These are phyloP conservation scores for Leptoteleia sp. DNA, from an alignment of 1,140 invertebrate genomes.

Conservation along the genomic window DNA sequence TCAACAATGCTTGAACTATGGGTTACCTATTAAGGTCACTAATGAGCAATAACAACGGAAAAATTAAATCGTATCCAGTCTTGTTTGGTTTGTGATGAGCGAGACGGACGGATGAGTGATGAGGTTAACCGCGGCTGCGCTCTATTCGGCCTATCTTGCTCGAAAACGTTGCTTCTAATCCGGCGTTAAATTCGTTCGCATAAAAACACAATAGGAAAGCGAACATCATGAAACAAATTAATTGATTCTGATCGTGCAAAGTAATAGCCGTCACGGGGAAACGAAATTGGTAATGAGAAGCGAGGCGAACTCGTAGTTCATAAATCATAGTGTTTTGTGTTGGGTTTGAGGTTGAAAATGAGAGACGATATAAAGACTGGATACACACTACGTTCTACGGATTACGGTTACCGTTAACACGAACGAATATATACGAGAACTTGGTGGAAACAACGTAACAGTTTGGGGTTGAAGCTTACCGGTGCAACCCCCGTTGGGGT, in stretches of 20 bases:
- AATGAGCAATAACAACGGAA: slow-evolving; percentile 69
- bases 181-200: slow-evolving; percentile 1
- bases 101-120: not conserved
- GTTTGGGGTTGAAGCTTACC: slow-evolving; percentile 80
- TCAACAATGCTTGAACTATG: slow-evolving; percentile 73
- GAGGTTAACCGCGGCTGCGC: not conserved
- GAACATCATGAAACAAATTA: slow-evolving; percentile 13
- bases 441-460: slow-evolving; percentile 77
- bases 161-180: not conserved
- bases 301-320: slow-evolving; percentile 9
- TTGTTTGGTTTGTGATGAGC: slow-evolving; percentile 26
- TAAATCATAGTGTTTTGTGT: slow-evolving; percentile 50
- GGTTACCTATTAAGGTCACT: slow-evolving; percentile 70
- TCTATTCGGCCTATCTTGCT: slow-evolving; percentile 9
- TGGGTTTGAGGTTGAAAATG: slow-evolving; percentile 49
- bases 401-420: slow-evolving; percentile 74
- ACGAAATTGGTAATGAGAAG: slow-evolving; percentile 26
- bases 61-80: slow-evolving; percentile 71
- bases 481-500: slow-evolving; percentile 80
- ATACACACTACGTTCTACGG: slow-evolving; percentile 78
- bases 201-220: slow-evolving; percentile 9
- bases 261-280: slow-evolving; percentile 8
- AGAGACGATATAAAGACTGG: slow-evolving; percentile 60
- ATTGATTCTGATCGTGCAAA: slow-evolving; percentile 22
- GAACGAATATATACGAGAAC: slow-evolving; percentile 68